Evolutionary conservation across 2,888 invertebrate genomes (phyloP).

Genomic region (Horisme vitalbata): DNA sequence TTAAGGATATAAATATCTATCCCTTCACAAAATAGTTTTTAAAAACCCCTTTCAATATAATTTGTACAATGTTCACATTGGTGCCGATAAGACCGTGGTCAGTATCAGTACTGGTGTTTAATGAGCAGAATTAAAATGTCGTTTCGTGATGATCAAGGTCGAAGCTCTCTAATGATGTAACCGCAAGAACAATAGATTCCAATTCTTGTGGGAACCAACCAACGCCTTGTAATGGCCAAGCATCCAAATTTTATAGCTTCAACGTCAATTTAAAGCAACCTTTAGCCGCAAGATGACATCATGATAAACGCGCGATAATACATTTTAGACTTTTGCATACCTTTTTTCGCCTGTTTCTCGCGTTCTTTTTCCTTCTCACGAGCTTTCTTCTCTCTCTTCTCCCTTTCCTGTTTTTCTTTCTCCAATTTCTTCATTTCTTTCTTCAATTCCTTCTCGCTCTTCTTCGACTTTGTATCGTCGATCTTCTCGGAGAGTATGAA

Average conservation of each 20-base stretch:
- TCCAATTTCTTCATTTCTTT: constrained; percentile 78
- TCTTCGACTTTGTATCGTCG: constrained; percentile 76
- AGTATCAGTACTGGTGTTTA: constrained; percentile 38
- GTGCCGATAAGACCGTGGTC: constrained; percentile 19
- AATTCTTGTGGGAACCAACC: constrained; percentile 46
- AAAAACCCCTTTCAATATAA: constrained; percentile 6
- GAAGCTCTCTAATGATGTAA: constrained; percentile 59
- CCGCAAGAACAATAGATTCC: constrained; percentile 54
- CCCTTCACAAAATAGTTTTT: constrained; percentile 2
- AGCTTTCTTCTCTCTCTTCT: constrained; percentile 78
- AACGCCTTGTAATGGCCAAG: constrained; percentile 10
- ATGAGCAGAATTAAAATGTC: constrained; percentile 56
- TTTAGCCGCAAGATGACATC: constrained; percentile 62
- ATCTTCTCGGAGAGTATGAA: constrained; percentile 83
- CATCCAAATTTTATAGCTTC: constrained; percentile 47
- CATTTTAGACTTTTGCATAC: constrained; percentile 42
- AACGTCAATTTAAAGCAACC: constrained; percentile 39
- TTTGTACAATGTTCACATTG: constrained; percentile 16
- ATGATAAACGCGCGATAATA: constrained; percentile 32
- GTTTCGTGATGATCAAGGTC: constrained; percentile 62
- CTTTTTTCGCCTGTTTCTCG: constrained; percentile 72
- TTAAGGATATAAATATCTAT: neutral
- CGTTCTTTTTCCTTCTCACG: constrained; percentile 78
- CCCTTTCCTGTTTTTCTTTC: constrained; percentile 76
- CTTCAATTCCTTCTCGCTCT: constrained; percentile 75